Evolutionary conservation across 1,140 invertebrate genomes (phyloP).

Genomic region (Anastatus disparis): DNA sequence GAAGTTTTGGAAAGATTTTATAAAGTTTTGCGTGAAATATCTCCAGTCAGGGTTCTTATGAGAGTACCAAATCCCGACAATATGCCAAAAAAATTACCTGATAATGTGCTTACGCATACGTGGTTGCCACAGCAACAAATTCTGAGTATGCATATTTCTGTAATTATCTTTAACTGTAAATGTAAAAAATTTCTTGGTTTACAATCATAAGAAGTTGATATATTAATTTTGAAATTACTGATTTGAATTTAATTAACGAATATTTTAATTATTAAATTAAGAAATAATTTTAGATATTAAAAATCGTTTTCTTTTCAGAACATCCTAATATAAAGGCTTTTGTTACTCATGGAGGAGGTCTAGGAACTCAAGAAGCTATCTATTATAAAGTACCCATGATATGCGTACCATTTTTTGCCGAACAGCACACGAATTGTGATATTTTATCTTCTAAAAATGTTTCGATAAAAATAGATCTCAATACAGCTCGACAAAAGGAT

Average conservation of each 20-base stretch:
- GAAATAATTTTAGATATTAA: slow-evolving; percentile 80
- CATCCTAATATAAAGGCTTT: too few species aligned
- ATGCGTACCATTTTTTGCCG: too few species aligned
- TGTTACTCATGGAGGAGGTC: too few species aligned
- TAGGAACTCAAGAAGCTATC: too few species aligned
- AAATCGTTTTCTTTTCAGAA: slow-evolving; percentile 79
- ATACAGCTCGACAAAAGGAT: slow-evolving; percentile 50
- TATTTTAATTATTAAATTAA: too few species aligned
- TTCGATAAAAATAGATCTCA: slow-evolving; percentile 50
- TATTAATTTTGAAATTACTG: background rate
- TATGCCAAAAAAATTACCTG: slow-evolving; percentile 61
- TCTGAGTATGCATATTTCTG: slow-evolving; percentile 70
- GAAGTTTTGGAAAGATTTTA: slow-evolving; percentile 35
- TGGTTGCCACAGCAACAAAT: slow-evolving; percentile 76
- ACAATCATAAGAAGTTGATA: too few species aligned
- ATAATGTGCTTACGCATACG: slow-evolving; percentile 70
- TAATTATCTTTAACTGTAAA: too few species aligned
- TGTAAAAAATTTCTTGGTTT: too few species aligned
- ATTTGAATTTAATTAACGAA: too few species aligned
- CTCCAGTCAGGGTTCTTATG: slow-evolving; percentile 52
- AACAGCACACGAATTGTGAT: too few species aligned
- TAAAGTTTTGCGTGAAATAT: slow-evolving; percentile 50
- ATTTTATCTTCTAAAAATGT: slow-evolving; percentile 52
- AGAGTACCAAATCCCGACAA: slow-evolving; percentile 49
- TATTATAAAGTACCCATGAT: too few species aligned